Evolutionary conservation across 2,113 vertebrate genomes (phyloP).

Genomic region (Nesoenas mayeri): DNA sequence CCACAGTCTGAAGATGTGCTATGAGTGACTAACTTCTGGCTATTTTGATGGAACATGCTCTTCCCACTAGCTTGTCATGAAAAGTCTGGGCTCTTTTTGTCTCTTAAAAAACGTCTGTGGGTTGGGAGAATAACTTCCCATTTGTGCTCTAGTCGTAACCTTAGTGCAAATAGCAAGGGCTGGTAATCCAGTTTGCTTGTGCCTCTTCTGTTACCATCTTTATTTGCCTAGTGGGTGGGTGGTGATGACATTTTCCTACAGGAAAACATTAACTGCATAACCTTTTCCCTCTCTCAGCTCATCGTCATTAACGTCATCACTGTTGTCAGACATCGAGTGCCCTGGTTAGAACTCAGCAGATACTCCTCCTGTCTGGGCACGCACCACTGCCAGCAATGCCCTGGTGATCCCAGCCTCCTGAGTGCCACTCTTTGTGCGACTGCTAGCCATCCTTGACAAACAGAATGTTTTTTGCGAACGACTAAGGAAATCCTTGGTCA

Average conservation of each 20-base stretch:
- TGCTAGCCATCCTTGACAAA: constrained; percentile 31
- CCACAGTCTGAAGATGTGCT: rapidly evolving
- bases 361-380: constrained; percentile 7
- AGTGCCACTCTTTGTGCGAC: constrained; percentile 62
- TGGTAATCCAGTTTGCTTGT: neutral
- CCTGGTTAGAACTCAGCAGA: neutral
- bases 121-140: neutral
- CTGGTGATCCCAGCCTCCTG: constrained; percentile 4
- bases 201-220: neutral
- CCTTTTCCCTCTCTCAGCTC: constrained; percentile 1
- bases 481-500: constrained; percentile 70
- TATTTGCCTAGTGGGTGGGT: constrained; percentile 26
- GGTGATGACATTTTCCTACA: constrained; percentile 8
- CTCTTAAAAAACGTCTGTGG: neutral
- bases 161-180: neutral
- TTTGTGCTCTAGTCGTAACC: neutral
- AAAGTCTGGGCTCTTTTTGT: neutral
- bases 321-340: neutral
- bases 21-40: neutral
- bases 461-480: constrained; percentile 57
- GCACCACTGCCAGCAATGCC: neutral
- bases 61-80: neutral
- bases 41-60: neutral
- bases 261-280: constrained; percentile 23
- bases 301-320: neutral